These are phyloP conservation scores for Pterostichus niger DNA, from an alignment of 2,888 invertebrate genomes.

Conservation along the genomic window DNA sequence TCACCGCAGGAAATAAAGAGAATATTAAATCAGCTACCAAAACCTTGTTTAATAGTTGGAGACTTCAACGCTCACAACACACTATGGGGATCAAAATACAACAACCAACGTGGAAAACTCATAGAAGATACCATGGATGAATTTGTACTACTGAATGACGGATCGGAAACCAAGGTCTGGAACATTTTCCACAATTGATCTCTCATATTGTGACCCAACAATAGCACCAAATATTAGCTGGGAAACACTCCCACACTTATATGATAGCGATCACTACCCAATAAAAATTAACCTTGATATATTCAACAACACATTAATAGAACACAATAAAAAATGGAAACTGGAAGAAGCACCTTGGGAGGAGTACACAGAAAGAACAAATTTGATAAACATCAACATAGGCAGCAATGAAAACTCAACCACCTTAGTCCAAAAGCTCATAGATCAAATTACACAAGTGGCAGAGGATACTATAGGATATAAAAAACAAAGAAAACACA, in stretches of 20 bases:
- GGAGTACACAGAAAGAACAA: background rate
- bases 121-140: constrained; percentile 22
- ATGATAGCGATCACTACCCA: constrained; percentile 33
- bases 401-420: background rate
- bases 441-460: background rate
- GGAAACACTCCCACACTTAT: constrained; percentile 24
- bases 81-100: constrained; percentile 20
- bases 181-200: constrained; percentile 25
- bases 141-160: constrained; percentile 32
- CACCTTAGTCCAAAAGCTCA: background rate
- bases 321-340: background rate
- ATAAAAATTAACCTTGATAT: constrained; percentile 34
- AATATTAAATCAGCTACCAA: constrained; percentile 29
- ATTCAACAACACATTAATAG: background rate
- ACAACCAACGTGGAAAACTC: constrained; percentile 5
- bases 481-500: constrained; percentile 3
- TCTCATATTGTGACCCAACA: constrained; percentile 2
- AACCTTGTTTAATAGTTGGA: constrained; percentile 16
- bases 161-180: constrained; percentile 15
- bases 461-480: constrained; percentile 15
- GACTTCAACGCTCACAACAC: constrained; percentile 44
- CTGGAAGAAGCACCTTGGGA: background rate
- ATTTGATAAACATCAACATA: background rate
- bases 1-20: background rate
- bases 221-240: constrained; percentile 9